Base-by-base conservation (phyloP, 2,797 vertebrate genomes). In the Gambusia yucatana region DNA sequence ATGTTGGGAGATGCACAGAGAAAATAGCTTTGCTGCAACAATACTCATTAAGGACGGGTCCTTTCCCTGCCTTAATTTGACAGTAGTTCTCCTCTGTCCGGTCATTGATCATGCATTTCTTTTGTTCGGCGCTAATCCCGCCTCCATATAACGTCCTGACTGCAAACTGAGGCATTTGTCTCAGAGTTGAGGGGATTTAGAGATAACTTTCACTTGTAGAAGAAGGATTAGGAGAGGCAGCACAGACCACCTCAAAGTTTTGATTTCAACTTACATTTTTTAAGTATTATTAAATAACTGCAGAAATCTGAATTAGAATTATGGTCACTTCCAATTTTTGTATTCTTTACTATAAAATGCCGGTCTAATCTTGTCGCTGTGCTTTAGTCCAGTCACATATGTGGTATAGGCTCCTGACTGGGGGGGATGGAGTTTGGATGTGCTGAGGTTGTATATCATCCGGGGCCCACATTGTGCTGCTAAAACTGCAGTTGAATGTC, bases 81-180 rank as follows among this genome's bases (percentile, higher is more conserved):
- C 88, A 87, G 88, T 82, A 80, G 74, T 44, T 52, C 73, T 82
- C 76, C 33, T 75, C 71, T 48, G 70, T 55, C 44, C 47, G 30
- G 70, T 87, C 77, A 91, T 84, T 88, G 88, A 92, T 94, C 85
- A 13, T 55, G 77, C 85, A 77, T 87, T 92, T 93, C 91, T 90
- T 94, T 94, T 94, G 91, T 94, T 95, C 89, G 14, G 46, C 82
- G 81, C 80, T 90, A 88, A 92, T 84, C 88, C 93, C 88, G 88
- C 93, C 91, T 91, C 83, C 89, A 73, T 86, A 14, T 81, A 78
- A 65, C 14, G n/a, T 78, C 11, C 47, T 41, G 36, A 39, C 63
- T 75, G 73, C 73, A 55, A n/a, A 50, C 82, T 65, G 4, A 50
- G 61, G 25, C 44, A 41, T 77, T 82, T 65, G 48, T 76, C 25